Evolutionary conservation across 1,140 invertebrate genomes (phyloP).

Genomic region (Augochlora pura): DNA sequence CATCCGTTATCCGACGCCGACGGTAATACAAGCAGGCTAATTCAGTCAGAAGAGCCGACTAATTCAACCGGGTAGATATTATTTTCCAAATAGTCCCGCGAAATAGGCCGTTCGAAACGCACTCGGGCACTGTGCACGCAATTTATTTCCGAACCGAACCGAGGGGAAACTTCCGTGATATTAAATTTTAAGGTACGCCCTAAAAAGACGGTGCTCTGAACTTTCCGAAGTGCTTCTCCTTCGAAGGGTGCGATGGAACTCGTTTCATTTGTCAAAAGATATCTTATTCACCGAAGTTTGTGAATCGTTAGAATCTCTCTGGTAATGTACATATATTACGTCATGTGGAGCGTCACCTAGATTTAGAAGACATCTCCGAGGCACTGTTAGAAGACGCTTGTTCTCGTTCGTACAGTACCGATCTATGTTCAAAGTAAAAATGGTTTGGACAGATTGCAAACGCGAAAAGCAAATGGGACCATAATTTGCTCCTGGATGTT

Average conservation of each 20-base stretch:
- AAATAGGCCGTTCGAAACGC: not conserved
- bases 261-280: conserved; percentile 30
- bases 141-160: conserved; percentile 11
- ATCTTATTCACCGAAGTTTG: not conserved
- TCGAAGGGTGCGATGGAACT: not conserved
- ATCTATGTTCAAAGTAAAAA: no score
- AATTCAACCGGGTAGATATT: conserved; percentile 8
- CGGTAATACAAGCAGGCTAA: not conserved
- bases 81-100: conserved; percentile 12
- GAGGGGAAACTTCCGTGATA: not conserved
- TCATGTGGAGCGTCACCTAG: no score
- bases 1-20: not conserved
- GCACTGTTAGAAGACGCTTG: no score
- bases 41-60: not conserved
- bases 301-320: not conserved
- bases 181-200: conserved; percentile 4
- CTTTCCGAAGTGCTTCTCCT: not conserved
- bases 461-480: no score
- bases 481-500: no score
- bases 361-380: no score
- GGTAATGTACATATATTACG: not conserved
- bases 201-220: not conserved
- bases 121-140: not conserved
- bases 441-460: no score
- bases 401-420: no score